A percentile compares a stretch with the other conserved stretches of the same genome.
Conservation (phyloP, 2,888 invertebrate species). For the Sycophila texana region DNA sequence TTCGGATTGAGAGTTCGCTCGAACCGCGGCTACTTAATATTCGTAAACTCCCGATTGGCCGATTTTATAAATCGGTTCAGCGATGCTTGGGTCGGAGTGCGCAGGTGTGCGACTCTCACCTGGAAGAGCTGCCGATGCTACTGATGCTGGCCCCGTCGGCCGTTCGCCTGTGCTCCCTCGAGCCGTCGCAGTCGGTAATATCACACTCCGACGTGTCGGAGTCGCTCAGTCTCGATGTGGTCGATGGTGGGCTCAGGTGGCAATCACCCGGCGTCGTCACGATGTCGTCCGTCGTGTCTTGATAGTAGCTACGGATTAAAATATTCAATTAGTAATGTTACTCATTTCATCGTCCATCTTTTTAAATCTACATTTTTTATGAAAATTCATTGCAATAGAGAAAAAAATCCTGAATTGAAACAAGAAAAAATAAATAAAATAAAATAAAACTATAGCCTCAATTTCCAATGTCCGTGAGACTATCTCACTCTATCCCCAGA, state of each 20-base stretch:
- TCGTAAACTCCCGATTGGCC: neutral
- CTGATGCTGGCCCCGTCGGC: slow-evolving; percentile 91
- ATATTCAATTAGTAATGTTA: neutral
- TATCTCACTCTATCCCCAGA: no score
- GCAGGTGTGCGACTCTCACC: slow-evolving; percentile 74
- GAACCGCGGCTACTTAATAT: neutral
- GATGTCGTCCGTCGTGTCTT: slow-evolving; percentile 80
- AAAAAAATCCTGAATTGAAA: no score
- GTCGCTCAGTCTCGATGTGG: slow-evolving; percentile 89
- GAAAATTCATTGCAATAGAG: no score
- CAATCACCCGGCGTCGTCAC: slow-evolving; percentile 85
- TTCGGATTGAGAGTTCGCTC: no score
- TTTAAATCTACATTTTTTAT: no score
- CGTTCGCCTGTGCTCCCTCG: slow-evolving; percentile 79
- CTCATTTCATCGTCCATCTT: no score
- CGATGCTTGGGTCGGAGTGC: neutral
- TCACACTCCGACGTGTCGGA: slow-evolving; percentile 90
- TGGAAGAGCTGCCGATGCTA: slow-evolving; percentile 93
- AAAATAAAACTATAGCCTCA: no score
- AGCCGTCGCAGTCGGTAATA: slow-evolving; percentile 74
- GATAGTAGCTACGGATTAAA: slow-evolving; percentile 66
- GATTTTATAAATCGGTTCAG: neutral
- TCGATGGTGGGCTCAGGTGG: slow-evolving; percentile 93
- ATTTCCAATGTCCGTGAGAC: no score
- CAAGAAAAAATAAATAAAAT: no score